These are phyloP conservation scores for Blastobasis lacticolella DNA, from an alignment of 2,888 invertebrate species.

Conservation along the genomic window DNA sequence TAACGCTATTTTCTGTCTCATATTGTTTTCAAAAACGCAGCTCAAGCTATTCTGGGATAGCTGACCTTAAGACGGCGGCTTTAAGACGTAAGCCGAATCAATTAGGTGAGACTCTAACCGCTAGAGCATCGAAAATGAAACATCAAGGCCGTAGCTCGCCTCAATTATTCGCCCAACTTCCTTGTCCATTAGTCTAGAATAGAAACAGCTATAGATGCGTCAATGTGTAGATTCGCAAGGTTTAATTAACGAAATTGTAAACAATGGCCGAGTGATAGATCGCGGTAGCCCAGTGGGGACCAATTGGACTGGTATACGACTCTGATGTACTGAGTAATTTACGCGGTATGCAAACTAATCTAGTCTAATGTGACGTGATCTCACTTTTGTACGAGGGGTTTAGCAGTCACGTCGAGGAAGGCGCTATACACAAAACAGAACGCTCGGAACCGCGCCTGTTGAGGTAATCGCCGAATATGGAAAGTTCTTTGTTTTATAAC, in stretches of 20 bases:
- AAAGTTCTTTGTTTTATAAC: constrained; percentile 16
- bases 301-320: no score
- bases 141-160: background rate
- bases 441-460: background rate
- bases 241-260: constrained; percentile 2
- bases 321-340: no score
- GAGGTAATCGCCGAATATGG: constrained; percentile 8
- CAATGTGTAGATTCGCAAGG: background rate
- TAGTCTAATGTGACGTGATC: no score
- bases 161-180: background rate
- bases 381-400: background rate
- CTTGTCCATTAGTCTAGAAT: background rate
- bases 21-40: no score
- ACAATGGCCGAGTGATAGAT: background rate
- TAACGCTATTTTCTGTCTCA: no score
- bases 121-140: background rate
- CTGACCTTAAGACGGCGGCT: no score
- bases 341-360: background rate
- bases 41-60: no score
- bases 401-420: background rate
- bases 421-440: constrained; percentile 1
- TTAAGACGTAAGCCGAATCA: background rate
- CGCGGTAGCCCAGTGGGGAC: no score
- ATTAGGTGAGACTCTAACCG: background rate
- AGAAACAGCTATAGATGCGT: background rate